phyloP scores from a whole-genome alignment of 2,113 vertebrate species.

The Meriones unguiculatus region DNA sequence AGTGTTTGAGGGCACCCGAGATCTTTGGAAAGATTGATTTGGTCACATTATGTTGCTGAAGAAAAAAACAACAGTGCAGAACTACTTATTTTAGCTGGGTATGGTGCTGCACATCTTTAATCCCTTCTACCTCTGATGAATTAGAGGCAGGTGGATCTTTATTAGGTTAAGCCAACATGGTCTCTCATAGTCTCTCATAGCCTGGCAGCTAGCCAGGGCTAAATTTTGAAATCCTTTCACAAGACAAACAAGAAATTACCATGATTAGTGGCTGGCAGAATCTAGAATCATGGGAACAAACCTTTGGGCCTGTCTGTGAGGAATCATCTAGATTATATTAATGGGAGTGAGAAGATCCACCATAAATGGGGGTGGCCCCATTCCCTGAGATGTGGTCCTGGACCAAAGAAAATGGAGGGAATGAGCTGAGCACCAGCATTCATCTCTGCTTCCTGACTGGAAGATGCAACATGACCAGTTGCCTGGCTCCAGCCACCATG shows the following conservation, averaged over 20 bases:
- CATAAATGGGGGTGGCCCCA: background rate
- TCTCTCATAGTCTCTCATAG: background rate
- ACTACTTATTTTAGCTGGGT: background rate
- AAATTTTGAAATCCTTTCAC: background rate
- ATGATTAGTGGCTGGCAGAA: background rate
- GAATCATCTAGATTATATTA: background rate
- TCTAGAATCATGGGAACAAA: background rate
- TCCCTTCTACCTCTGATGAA: background rate
- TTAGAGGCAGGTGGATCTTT: background rate
- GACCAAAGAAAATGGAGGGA: background rate
- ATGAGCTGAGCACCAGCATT: too few species aligned
- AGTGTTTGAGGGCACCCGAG: background rate
- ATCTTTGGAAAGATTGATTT: conserved; percentile 3
- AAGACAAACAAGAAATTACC: background rate
- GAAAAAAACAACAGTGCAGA: background rate
- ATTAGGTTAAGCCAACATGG: background rate
- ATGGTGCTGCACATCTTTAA: background rate
- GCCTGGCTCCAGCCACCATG: background rate
- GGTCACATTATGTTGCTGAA: conserved; percentile 14
- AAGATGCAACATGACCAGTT: background rate
- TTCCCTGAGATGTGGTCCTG: background rate
- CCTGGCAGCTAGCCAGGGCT: background rate
- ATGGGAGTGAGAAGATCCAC: background rate
- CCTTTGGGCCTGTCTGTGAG: background rate
- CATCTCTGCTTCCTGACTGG: background rate